Base-by-base conservation (phyloP, 2,888 invertebrate species). In the Crematogaster levior region DNA sequence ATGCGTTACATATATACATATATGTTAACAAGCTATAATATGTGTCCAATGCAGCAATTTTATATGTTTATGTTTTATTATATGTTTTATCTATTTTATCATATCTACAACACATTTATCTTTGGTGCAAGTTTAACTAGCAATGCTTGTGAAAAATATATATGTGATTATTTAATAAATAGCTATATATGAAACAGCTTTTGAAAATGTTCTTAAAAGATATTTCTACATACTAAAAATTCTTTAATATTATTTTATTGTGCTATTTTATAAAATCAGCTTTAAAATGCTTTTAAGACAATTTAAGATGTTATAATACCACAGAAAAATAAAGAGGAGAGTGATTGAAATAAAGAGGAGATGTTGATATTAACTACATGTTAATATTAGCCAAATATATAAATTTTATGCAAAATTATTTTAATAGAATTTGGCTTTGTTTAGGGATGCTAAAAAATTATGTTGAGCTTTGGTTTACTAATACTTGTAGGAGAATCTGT, bases 401-500 rank as follows among this genome's bases (percentile, higher is more conserved):
- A 43, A 63, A 43, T 66, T 37, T 30, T 56, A 43, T 37, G 15
- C n/a, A 51, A 51, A 66, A 60, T 48, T 18, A 51, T 9, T 12
- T 65, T 21, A 18, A 12, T n/a, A 34, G 9, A 46, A 21, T 18
- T 24, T 34, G 24, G 12, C 10, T 60, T 40, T 68, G 27, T 24
- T 65, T 30, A 43, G n/a, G 73, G 4, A 63, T 21, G 51, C 53
- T 48, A 43, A 70, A 83, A 63, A 77, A 66, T 79, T 21, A 68
- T 86, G 75, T 68, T 74, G 68, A 80, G 84, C 79, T 84, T 84
- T 83, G 73, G 82, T 82, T 85, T 85, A 56, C 68, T 88, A 86
- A 88, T 91, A 89, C 89, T 75, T 75, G 89, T 94, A 96, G 95
- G 96, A 96, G 93, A 95, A 95, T 93, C 94, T 95, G 91, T 94